Evolutionary conservation across 2,797 vertebrate species (phyloP), one percentile per base, ranked within the genome.

Genomic region (Atherinosoma microstoma): DNA sequence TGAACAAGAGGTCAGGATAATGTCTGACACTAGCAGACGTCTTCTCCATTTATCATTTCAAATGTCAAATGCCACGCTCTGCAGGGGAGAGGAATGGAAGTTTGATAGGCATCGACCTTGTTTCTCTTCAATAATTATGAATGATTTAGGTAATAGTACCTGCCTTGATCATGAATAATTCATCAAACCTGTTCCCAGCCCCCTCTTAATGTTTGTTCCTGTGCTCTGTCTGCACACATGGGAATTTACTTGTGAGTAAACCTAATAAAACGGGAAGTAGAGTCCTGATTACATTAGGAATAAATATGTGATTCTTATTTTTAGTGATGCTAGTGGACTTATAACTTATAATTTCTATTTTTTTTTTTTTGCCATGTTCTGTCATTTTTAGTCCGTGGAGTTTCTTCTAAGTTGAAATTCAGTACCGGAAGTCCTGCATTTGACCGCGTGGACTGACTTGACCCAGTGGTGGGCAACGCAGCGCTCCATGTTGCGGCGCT

Each of bases 91-190:
- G 58, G 53, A 69, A 88, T 75, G 35, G 82, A 79, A 69, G 47
- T 89, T 89, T 92, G 89, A 94, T 92, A 87, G 89, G 79, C 91
- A 84, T 78, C 78, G 85, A 90, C 87, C 89, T 85, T 84, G 89
- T 88, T 88, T 79, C 81, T 69, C 63, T 78, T 85, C 82, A 91
- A 93, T 93, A 92, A 92, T 90, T 92, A 87, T 92, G 82, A 92
- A 89, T 90, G 76, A 90, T 90, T 92, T 86, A 86, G 80, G 76
- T 82, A 86, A 87, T 87, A 87, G 86, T 90, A 88, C 78, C 81
- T 87, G 84, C 87, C 88, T 82, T 75, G 29, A n/a, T 87, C 75
- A 94, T 95, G 79, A 89, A 94, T 94, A 84, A 94, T 93, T 86
- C 81, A 94, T 86, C 22, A 75, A 47, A 38, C 22, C 75, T 49